Base-by-base conservation (phyloP, 2,888 invertebrate genomes). In the Eupithecia subfuscata region DNA sequence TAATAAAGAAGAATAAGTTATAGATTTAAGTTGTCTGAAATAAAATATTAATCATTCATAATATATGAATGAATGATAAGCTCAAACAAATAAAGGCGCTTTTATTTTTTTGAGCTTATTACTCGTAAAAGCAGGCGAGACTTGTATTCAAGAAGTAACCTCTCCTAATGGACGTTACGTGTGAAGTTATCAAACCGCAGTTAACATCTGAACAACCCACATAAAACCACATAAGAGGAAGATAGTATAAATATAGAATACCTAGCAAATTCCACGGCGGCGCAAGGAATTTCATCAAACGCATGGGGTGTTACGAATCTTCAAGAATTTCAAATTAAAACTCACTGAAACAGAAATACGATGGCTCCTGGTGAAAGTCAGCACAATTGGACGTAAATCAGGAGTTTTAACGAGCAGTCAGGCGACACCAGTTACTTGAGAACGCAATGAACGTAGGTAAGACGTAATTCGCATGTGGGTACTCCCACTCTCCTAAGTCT, bases 291-390 rank as follows among this genome's bases (percentile, higher is more conserved):
- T 77, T 77, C 70, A 73, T 75, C 77, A 73, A 77, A 73, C 77
- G 75, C 75, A 69, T 25, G 70, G 73, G 56, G 74, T 74, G 70
- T 74, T 40, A 75, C 48, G 70, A 72, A 52, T 77, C 75, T 74
- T 52, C 72, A 72, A 72, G 78, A 78, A 78, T 75, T 78, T 76
- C 74, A 69, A 74, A 76, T 78, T 78, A 78, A 78, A 78, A 71
- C 73, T 63, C 65, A 67, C 68, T 64, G 69, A 73, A 70, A 71
- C 37, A 68, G 69, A 73, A 69, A 73, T 71, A 74, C 65, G 69
- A 68, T 71, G 65, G 37, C 64, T 16, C 67, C 40, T 71, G 68
- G 37, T 34, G 30, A 72, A 71, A 73, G 71, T 67, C 63, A 34
- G 64, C 70, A 70, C 69, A 73, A 71, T 70, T 67, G 30, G 48